phyloP scores from a whole-genome alignment of 2,888 invertebrate genomes.

The Hylaea fasciaria region DNA sequence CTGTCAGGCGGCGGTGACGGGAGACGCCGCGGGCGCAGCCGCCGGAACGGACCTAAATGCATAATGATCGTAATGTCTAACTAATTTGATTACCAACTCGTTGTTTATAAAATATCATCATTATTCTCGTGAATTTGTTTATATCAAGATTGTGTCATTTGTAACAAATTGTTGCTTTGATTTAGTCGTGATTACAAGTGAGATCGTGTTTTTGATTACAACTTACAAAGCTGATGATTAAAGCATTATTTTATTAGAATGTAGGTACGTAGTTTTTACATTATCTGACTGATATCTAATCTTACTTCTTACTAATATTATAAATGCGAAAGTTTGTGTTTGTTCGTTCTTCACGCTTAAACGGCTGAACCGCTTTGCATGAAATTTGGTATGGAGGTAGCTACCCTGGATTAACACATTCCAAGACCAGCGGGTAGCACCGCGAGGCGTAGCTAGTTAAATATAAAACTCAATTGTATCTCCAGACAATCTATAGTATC shows the following conservation, averaged over 20 bases:
- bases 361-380: no score
- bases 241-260: conserved; percentile 1
- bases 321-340: no score
- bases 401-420: no score
- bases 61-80: conserved; percentile 34
- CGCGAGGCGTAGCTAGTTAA: no score
- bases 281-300: no score
- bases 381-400: no score
- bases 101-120: conserved; percentile 31
- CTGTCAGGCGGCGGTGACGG: conserved; percentile 45
- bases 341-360: no score
- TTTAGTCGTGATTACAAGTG: conserved; percentile 16
- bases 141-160: conserved; percentile 29
- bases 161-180: conserved; percentile 30
- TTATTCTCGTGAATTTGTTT: conserved; percentile 27
- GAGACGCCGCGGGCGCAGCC: conserved; percentile 42
- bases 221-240: conserved; percentile 5
- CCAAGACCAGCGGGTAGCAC: no score
- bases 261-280: not conserved
- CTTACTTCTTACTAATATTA: no score
- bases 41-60: conserved; percentile 42
- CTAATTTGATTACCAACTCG: conserved; percentile 30
- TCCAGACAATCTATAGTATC: no score
- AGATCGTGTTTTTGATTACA: conserved; percentile 12
- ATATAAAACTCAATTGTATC: no score